Conservation (phyloP, 2,888 invertebrate species). For the Automeris io region DNA sequence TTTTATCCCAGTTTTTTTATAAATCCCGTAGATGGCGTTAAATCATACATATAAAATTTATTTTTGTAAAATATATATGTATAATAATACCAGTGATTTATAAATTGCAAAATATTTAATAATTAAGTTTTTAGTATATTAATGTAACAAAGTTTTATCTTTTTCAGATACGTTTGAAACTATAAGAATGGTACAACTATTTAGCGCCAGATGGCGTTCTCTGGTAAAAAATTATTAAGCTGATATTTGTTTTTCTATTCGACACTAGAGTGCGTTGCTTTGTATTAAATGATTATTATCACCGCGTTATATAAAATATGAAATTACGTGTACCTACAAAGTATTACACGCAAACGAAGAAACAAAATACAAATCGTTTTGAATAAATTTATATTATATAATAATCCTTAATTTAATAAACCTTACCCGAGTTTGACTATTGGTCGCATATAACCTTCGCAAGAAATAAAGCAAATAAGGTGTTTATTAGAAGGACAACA, state of each 20-base stretch:
- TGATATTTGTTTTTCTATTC: not conserved
- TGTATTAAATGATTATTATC: not conserved
- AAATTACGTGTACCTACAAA: no score
- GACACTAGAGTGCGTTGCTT: constrained; percentile 30
- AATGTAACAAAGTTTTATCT: not conserved
- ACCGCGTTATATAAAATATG: not conserved
- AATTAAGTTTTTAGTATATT: not conserved
- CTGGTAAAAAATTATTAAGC: not conserved
- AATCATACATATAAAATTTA: no score
- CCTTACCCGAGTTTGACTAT: no score
- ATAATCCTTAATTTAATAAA: no score
- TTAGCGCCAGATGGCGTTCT: constrained; percentile 37
- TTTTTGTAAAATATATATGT: no score
- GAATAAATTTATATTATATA: not conserved
- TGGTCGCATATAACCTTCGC: not conserved
- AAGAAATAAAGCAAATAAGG: constrained; percentile 23
- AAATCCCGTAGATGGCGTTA: no score
- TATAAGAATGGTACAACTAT: constrained; percentile 22
- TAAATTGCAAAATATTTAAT: not conserved
- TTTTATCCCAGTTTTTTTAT: no score
- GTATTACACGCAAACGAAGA: no score
- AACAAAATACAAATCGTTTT: not conserved
- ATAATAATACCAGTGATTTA: no score
- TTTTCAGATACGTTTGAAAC: not conserved
- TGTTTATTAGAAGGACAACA: constrained; percentile 51